Conservation (phyloP, 2,797 vertebrate species). For the Enteromius anoplus region DNA sequence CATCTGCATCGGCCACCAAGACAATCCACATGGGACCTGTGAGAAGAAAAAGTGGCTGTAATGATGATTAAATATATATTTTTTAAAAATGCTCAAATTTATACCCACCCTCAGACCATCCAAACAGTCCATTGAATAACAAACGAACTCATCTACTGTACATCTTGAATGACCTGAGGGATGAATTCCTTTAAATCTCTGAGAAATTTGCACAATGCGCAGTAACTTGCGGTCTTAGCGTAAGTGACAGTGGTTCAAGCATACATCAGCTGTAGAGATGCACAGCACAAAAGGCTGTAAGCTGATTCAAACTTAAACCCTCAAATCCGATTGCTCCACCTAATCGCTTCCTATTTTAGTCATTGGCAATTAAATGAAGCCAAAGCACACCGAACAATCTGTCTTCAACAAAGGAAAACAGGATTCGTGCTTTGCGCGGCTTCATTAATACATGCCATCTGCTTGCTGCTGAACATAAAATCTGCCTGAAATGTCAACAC, state of each 20-base stretch:
- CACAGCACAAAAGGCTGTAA: constrained; percentile 65
- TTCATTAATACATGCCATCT: not conserved
- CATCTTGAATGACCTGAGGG: not conserved
- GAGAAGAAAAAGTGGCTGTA: constrained; percentile 8
- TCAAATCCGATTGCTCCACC: constrained; percentile 69
- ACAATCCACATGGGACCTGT: constrained; percentile 90
- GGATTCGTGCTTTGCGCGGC: not conserved
- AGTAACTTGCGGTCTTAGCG: not conserved
- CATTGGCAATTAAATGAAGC: constrained; percentile 47
- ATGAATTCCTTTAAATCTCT: not conserved
- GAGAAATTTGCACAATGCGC: not conserved
- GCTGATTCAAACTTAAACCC: constrained; percentile 72
- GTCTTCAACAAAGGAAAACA: constrained; percentile 23
- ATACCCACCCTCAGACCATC: not conserved
- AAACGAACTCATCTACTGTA: not conserved
- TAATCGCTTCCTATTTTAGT: constrained; percentile 78
- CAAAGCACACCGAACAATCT: constrained; percentile 51
- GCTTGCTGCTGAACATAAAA: not conserved
- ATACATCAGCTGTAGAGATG: constrained; percentile 24
- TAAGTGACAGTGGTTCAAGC: not conserved
- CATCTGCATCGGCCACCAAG: constrained; percentile 86
- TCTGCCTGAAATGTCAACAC: not conserved
- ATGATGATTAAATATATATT: too few species aligned
- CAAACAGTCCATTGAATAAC: not conserved
- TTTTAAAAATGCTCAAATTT: not conserved